Percentiles rank a stretch among this genome's conserved stretches.
Conservation (phyloP, 2,113 vertebrate genomes). For the Hirundichthys speculiger region DNA sequence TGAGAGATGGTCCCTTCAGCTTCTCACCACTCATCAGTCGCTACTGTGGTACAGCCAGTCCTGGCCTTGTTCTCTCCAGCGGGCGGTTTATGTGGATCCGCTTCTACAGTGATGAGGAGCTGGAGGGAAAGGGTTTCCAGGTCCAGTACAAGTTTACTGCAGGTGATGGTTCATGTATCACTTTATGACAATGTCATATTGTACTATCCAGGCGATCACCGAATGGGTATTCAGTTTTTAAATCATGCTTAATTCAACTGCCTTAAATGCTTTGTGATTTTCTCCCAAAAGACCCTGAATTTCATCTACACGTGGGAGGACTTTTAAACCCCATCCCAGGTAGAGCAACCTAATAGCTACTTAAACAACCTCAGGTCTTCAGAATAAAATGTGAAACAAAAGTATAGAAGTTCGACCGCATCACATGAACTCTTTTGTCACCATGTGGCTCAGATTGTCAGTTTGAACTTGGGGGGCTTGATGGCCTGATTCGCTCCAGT, state of each 20-base stretch:
- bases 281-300: slow-evolving; percentile 89
- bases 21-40: slow-evolving; percentile 94
- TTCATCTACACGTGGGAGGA: slow-evolving; percentile 92
- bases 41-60: slow-evolving; percentile 89
- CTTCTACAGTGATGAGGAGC: slow-evolving; percentile 94
- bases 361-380: background rate
- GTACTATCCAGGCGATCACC: background rate
- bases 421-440: background rate
- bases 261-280: slow-evolving; percentile 57
- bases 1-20: slow-evolving; percentile 95
- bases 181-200: background rate
- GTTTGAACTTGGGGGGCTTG: slow-evolving; percentile 90
- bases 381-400: background rate
- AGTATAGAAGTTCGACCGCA: background rate
- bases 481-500: slow-evolving; percentile 92
- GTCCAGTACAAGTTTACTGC: slow-evolving; percentile 93
- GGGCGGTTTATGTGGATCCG: slow-evolving; percentile 98
- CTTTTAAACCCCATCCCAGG: slow-evolving; percentile 98
- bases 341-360: slow-evolving; percentile 51
- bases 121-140: slow-evolving; percentile 92
- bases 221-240: background rate
- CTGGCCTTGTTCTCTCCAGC: slow-evolving; percentile 88
- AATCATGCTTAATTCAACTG: background rate
- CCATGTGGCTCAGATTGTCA: slow-evolving; percentile 86
- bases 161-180: slow-evolving; percentile 75